Base-by-base conservation (phyloP, 2,113 vertebrate genomes). In the Oryzias melastigma region DNA sequence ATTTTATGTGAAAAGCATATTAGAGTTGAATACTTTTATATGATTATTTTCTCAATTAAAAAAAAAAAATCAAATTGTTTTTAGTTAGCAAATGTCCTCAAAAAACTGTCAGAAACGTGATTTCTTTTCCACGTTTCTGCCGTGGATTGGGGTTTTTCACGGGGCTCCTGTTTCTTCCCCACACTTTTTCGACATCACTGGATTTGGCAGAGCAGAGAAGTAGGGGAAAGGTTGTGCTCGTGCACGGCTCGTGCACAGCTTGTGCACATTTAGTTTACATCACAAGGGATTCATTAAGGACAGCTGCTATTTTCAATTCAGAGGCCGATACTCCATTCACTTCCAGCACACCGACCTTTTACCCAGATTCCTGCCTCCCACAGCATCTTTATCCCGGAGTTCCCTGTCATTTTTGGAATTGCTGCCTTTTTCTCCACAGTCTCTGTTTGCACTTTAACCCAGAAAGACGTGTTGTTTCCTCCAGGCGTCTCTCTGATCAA, bases 361-460 rank as follows among this genome's bases (percentile, higher is more conserved):
- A 82, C 88, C 88, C 58, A 90, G 71, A 66, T 90, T 80, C 79
- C 60, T 24, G 40, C 3, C 42, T 10, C 70, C 12, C 24, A 13
- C 61, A 64, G 67, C 52, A 68, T 82, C 77, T 60, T 55, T 63
- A 68, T 71, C 51, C 67, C 48, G 40, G 52, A 45, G 54, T 58
- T 62, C 54, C 43, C 1, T 4, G 73, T 62, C 20, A 20, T 45
- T 44, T 27, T 47, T 16, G 44, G 55, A 67, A 35, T 17, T 35
- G 47, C 49, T 58, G 20, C 27, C 43, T 68, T 54, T 19, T 60
- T 62, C 50, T 56, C 54, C 7, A 56, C 65, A 62, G 57, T 65
- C 70, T 81, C 50, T 4, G 5, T 7, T 60, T 84, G 85, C 75
- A 77, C 87, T 86, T 87, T 85, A 76, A 83, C 87, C 87, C 40